A percentile compares a stretch with the other conserved stretches of the same genome.
phyloP scores from a whole-genome alignment of 2,888 invertebrate genomes.

The Ferrisia virgata region DNA sequence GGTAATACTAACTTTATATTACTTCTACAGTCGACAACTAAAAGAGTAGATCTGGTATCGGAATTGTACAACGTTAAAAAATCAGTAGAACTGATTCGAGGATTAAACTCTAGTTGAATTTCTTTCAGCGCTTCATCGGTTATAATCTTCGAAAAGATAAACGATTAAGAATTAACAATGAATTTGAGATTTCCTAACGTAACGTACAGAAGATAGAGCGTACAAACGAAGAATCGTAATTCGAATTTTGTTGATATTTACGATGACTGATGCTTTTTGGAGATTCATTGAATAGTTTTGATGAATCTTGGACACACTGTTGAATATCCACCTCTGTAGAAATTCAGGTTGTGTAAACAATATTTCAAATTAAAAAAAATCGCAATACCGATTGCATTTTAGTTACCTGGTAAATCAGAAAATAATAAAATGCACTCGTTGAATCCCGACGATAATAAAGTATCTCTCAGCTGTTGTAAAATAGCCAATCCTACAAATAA shows the following conservation, averaged over 20 bases:
- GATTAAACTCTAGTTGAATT: constrained; percentile 70
- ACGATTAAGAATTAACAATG: not conserved
- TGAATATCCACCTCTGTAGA: constrained; percentile 84
- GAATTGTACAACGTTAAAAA: constrained; percentile 69
- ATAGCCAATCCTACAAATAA: constrained; percentile 92
- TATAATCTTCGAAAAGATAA: not conserved
- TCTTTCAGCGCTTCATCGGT: constrained; percentile 52
- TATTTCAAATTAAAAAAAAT: too few relatives aligned
- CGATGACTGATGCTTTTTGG: constrained; percentile 85
- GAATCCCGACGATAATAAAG: constrained; percentile 84
- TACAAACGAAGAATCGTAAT: constrained; percentile 48
- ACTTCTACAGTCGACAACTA: constrained; percentile 69
- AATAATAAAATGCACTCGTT: constrained; percentile 97
- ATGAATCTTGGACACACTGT: constrained; percentile 83
- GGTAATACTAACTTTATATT: constrained; percentile 58
- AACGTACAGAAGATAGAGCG: not conserved
- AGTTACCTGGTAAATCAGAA: constrained; percentile 82
- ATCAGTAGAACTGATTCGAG: constrained; percentile 82
- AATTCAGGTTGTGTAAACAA: too few relatives aligned
- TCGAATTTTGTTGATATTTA: constrained; percentile 63
- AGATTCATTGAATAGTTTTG: constrained; percentile 77
- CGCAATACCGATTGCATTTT: too few relatives aligned
- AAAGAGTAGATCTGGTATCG: constrained; percentile 55
- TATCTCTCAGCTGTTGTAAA: constrained; percentile 78
- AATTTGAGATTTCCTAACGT: not conserved